Percentiles rank a stretch among this genome's conserved stretches.
phyloP scores from a whole-genome alignment of 2,888 invertebrate species.

The Drosophila limbata region DNA sequence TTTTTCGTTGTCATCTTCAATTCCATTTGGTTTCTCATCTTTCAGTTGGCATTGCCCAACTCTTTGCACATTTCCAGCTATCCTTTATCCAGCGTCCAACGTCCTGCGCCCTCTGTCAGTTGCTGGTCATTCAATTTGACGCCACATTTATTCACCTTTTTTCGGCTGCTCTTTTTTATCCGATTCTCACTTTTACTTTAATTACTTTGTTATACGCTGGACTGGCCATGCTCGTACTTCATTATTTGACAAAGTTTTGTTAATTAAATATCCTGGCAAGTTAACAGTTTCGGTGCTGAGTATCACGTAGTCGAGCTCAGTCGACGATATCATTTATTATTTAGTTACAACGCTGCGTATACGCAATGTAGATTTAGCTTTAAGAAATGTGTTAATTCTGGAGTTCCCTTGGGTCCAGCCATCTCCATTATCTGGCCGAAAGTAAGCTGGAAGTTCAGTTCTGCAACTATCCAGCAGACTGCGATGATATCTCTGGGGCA shows the following conservation, averaged over 20 bases:
- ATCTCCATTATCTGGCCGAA: slow-evolving; percentile 20
- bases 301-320: neutral
- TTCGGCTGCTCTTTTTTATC: slow-evolving; percentile 25
- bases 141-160: slow-evolving; percentile 72
- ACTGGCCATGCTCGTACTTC: slow-evolving; percentile 5
- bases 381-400: slow-evolving; percentile 30
- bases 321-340: slow-evolving; percentile 15
- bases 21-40: slow-evolving; percentile 57
- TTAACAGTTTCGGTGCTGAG: neutral
- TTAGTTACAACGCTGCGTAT: slow-evolving; percentile 43
- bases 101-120: slow-evolving; percentile 18
- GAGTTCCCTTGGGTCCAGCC: slow-evolving; percentile 24
- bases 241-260: neutral
- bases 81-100: slow-evolving; percentile 1
- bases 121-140: slow-evolving; percentile 75
- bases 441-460: slow-evolving; percentile 23
- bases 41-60: slow-evolving; percentile 24
- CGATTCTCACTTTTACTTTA: slow-evolving; percentile 46
- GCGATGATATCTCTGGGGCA: slow-evolving; percentile 48
- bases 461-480: slow-evolving; percentile 8
- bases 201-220: slow-evolving; percentile 60
- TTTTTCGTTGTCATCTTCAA: slow-evolving; percentile 61
- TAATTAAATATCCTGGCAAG: neutral
- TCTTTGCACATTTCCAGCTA: slow-evolving; percentile 15
- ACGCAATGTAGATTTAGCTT: slow-evolving; percentile 28